These are phyloP conservation scores for Eulemur rubriventer DNA, from an alignment of 2,797 vertebrate species.

Conservation along the genomic window DNA sequence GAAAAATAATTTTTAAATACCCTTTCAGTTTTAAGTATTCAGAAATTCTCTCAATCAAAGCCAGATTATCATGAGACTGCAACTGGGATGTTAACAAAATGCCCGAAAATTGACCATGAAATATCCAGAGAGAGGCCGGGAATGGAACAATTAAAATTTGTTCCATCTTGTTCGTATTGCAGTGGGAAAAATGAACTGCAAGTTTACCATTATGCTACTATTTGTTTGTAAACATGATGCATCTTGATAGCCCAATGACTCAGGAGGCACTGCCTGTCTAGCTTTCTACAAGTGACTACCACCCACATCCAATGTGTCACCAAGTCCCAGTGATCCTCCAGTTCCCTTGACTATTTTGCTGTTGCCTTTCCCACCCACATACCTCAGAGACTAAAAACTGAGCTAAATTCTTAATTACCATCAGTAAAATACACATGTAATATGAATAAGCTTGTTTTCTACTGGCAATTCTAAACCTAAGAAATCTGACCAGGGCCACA, in stretches of 20 bases:
- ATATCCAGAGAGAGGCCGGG: background rate
- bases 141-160: conserved; percentile 30
- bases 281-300: conserved; percentile 46
- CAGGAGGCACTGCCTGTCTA: conserved; percentile 30
- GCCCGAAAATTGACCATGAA: conserved; percentile 15
- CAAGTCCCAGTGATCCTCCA: conserved; percentile 13
- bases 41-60: conserved; percentile 9
- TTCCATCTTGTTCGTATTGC: conserved; percentile 1
- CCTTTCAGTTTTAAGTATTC: conserved; percentile 5
- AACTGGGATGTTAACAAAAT: background rate
- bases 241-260: conserved; percentile 59
- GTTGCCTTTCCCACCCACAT: conserved; percentile 20
- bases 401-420: conserved; percentile 48
- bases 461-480: background rate
- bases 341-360: conserved; percentile 41
- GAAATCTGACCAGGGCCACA: background rate
- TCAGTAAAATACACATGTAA: background rate
- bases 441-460: conserved; percentile 36
- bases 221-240: conserved; percentile 64
- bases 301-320: conserved; percentile 61
- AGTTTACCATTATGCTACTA: background rate
- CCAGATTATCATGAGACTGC: background rate
- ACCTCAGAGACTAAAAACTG: conserved; percentile 2
- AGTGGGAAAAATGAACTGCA: conserved; percentile 42
- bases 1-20: conserved; percentile 11